Percentiles rank a stretch among this genome's conserved stretches.
Evolutionary conservation across 2,888 invertebrate genomes (phyloP).

Genomic region (Stegana nigrithorax): DNA sequence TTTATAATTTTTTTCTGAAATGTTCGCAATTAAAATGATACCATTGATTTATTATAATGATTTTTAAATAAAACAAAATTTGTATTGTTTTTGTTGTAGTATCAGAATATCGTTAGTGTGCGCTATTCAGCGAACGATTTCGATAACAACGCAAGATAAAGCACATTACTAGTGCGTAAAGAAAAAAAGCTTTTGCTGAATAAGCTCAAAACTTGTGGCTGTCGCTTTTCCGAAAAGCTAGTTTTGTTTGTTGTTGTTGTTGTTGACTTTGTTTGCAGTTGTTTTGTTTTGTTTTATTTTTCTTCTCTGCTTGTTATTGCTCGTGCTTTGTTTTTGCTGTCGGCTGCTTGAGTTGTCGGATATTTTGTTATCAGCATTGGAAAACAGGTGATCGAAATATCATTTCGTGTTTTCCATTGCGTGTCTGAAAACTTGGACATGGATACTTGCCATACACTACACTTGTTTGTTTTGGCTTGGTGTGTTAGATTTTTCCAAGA

Average conservation of each 20-base stretch:
- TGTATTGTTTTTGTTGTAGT: too few relatives aligned
- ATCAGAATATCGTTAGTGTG: too few relatives aligned
- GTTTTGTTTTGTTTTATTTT: not conserved
- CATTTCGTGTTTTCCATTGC: slow-evolving; percentile 5
- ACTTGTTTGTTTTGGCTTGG: not conserved
- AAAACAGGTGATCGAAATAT: slow-evolving; percentile 10
- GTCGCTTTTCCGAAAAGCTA: too few relatives aligned
- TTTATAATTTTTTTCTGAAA: too few relatives aligned
- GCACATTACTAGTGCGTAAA: slow-evolving; percentile 6
- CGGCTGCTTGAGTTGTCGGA: not conserved
- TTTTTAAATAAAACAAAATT: too few relatives aligned
- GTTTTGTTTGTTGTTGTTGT: slow-evolving; percentile 24
- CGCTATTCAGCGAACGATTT: too few relatives aligned
- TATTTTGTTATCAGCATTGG: slow-evolving; percentile 13
- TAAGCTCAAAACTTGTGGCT: slow-evolving; percentile 40
- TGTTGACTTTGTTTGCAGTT: slow-evolving; percentile 1
- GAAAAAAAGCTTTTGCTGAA: slow-evolving; percentile 44
- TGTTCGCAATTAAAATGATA: too few relatives aligned
- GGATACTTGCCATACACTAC: not conserved
- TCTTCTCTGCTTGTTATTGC: too few relatives aligned
- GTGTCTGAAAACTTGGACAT: not conserved
- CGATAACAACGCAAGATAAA: slow-evolving; percentile 2
- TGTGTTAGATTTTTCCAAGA: too few relatives aligned
- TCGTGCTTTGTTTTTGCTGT: not conserved
- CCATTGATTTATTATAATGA: too few relatives aligned